Evolutionary conservation across 2,113 vertebrate species (phyloP), one percentile per base, ranked within the genome.

Genomic region (Synodontis membranacea): DNA sequence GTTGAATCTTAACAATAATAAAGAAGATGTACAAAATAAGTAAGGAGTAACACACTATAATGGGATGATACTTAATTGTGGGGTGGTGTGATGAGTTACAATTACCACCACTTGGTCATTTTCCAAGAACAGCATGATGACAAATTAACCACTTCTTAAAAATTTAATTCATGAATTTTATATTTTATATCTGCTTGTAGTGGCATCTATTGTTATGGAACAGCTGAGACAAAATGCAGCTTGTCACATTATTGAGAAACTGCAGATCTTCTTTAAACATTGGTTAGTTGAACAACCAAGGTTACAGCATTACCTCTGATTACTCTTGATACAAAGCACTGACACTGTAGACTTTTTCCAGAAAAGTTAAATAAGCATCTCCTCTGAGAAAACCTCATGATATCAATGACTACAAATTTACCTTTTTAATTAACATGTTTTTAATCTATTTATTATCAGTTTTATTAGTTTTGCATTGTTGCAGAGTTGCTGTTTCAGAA

Each of bases 1-100:
- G 93, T 93, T 0, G 94, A 93, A 75, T 94, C 95, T 94, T 86
- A 25, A 80, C 12, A 82, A 44, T 58, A 17, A 79, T 34, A 86
- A 80, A 79, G 21, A 76, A 25, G 48, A 70, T 44, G 52, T 46
- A 37, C 5, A 37, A 37, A 25, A 28, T 83, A 80, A 83, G 72
- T 15, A 46, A 28, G 14, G 23, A 48, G n/a, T 31, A 48, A 25
- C 15, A 14, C 10, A 74, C 42, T 46, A 14, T 15, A 44, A 14
- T 14, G n/a, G 42, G 3, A 46, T 5, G 21, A n/a, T 34, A 23
- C 31, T 31, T 75, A 28, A 78, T 50, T 12, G 28, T 75, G 31
- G 4, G 42, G 21, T 72, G 21, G 19, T 25, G 9, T 25, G 60
- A 64, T 23, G 6, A 66, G 12, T 66, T 66, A 70, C 7, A 9